Evolutionary conservation across 2,113 vertebrate genomes (phyloP), one percentile per base, ranked within the genome.

Genomic region (Thomomys bottae): DNA sequence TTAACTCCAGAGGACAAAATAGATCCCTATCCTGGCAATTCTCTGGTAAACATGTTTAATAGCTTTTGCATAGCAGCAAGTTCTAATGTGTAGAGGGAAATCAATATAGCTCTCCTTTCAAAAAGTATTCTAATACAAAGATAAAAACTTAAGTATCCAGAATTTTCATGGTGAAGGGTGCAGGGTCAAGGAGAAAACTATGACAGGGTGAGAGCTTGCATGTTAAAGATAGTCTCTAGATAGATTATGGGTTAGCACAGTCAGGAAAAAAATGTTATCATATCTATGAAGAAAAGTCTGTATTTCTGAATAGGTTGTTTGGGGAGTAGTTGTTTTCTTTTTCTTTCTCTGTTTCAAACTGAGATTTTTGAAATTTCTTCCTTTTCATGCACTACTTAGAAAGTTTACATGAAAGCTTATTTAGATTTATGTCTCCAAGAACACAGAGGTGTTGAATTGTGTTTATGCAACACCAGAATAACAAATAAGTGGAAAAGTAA

Each of bases 31-130:
- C 38, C 6, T 14, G 24, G 6, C 68, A n/a, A 63, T 73, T 92
- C 42, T 87, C 59, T 40, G 21, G 42, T 81, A 92, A 95, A 66
- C 6, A 63, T 59, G 45, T 88, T 64, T 73, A 80, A 88, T 73
- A 45, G n/a, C 15, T 79, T 94, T 90, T 92, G 40, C 92, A 30
- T 77, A 87, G 23, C 77, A 89, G 32, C 73, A 36, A 40, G 24
- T 79, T 94, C 66, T 94, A 89, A 88, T 75, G 54, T 87, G 49
- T 75, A 83, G 34, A 81, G n/a, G 57, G n/a, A 94, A 90, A 89
- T 93, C 92, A 76, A 59, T 78, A 49, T 80, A 32, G 28, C 66
- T 12, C 36, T 83, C 20, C 49, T 94, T 75, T 76, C n/a, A 49
- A 45, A 4, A 8, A 15, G 28, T 84, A 77, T 80, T 77, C 18